Percentiles rank a stretch among this genome's conserved stretches.
Evolutionary conservation across 2,797 vertebrate species (phyloP).

Genomic region (Psittacula echo): DNA sequence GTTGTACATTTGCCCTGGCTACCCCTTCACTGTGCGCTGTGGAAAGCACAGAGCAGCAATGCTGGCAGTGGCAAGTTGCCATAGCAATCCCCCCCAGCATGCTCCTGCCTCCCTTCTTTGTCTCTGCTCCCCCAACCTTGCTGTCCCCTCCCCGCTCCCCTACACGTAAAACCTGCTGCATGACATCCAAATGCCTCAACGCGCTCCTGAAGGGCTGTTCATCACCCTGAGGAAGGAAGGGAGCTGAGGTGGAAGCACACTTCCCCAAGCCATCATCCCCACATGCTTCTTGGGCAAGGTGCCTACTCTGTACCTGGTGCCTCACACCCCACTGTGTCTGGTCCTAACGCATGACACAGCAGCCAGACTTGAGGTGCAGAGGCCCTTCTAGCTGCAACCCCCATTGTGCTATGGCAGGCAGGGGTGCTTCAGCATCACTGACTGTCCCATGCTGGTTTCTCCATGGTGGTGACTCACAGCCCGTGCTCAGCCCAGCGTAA

Average conservation of each 20-base stretch:
- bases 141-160: fast-evolving
- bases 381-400: neutral
- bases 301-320: fast-evolving
- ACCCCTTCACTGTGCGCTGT: neutral
- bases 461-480: fast-evolving
- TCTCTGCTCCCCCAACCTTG: neutral
- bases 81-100: neutral
- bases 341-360: neutral
- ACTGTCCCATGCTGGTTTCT: neutral
- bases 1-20: fast-evolving
- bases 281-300: fast-evolving
- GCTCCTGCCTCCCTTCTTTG: neutral
- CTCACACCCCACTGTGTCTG: fast-evolving
- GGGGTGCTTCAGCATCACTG: neutral
- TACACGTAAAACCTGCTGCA: neutral
- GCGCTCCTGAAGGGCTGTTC: neutral
- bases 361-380: neutral
- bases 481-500: neutral
- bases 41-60: fast-evolving
- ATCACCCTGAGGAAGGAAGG: neutral
- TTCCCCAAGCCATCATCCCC: neutral
- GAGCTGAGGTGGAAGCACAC: neutral
- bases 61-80: neutral
- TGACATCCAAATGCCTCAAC: neutral
- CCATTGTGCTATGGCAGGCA: fast-evolving